Conservation (phyloP, 2,797 vertebrate genomes). For the Mastacembelus armatus region DNA sequence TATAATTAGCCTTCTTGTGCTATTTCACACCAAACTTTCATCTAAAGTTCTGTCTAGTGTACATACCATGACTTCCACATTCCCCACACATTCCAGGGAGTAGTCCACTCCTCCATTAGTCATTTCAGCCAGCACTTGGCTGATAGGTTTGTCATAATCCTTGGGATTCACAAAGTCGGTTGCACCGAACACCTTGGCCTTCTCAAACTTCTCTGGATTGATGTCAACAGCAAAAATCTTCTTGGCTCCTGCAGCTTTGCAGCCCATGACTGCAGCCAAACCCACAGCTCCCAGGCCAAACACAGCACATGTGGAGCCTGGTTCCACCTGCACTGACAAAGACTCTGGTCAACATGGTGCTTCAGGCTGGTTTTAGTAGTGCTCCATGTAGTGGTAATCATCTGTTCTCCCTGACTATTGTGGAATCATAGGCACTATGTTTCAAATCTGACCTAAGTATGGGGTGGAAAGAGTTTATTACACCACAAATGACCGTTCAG, state of each 20-base stretch:
- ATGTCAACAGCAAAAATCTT: conserved; percentile 92
- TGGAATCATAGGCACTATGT: too few relatives aligned
- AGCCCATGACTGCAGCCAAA: conserved; percentile 94
- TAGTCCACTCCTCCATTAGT: conserved; percentile 93
- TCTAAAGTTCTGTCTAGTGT: background rate
- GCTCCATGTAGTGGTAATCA: background rate
- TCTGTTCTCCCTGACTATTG: too few relatives aligned
- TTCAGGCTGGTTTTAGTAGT: background rate
- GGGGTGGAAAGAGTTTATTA: too few relatives aligned
- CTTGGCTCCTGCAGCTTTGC: conserved; percentile 90
- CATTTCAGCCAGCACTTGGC: conserved; percentile 89
- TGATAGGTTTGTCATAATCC: conserved; percentile 89
- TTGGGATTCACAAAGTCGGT: conserved; percentile 92
- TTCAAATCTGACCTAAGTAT: too few relatives aligned
- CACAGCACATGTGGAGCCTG: conserved; percentile 91
- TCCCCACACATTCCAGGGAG: conserved; percentile 94
- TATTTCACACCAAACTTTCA: background rate
- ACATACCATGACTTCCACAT: conserved; percentile 90
- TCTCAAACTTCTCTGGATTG: conserved; percentile 91
- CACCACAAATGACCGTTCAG: too few relatives aligned
- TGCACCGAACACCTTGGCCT: conserved; percentile 91
- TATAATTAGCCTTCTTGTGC: background rate
- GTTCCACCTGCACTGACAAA: conserved; percentile 85
- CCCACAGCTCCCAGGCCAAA: conserved; percentile 96
- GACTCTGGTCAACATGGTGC: background rate